Evolutionary conservation across 1,140 invertebrate genomes (phyloP), one percentile per base, ranked within the genome.

Genomic region (Adelges cooleyi): DNA sequence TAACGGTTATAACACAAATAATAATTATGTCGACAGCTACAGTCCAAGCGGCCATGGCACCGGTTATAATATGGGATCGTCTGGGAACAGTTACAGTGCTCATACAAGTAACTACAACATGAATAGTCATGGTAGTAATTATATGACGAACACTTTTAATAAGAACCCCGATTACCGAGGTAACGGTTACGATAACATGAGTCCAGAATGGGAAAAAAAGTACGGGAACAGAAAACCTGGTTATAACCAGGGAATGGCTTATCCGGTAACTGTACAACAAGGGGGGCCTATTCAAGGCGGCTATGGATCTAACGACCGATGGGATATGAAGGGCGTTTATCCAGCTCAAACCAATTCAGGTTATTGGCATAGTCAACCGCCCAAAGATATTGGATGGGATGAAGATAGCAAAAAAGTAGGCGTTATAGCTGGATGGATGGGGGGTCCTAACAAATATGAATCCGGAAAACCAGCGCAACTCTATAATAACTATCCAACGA

Each of bases 151-250:
- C 18, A 46, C 2, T 22, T 17, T 29, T 29, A 48, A 27, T 2
- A 46, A 18, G 6, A 62, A 62, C 20, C 42, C 56, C 0, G 67
- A 69, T 6, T 72, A 72, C 46, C 36, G 71, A 3, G 71, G 71
- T 15, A 72, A 72, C 44, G 71, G 71, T 20, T 72, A 72, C 52
- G 71, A 72, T 17, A 72, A 72, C 49, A 46, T 72, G 9, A 72
- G 71, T 51, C 71, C 71, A 0, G 71, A 72, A 66, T 72, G 71
- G 71, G 50, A 51, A 22, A 65, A 38, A 38, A 65, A 50, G 33
- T 48, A 65, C 9, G 33, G 13, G 4, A 65, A 67, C 11, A 62
- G 53, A 11, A 51, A 53, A 42, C 18, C 11, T 33, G 10, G 17
- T 17, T 48, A 62, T 33, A 40, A 62, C 46, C 56, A 62, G 44